Evolutionary conservation across 2,888 invertebrate genomes (phyloP), one percentile per base, ranked within the genome.

Genomic region (Chironomus tentans): DNA sequence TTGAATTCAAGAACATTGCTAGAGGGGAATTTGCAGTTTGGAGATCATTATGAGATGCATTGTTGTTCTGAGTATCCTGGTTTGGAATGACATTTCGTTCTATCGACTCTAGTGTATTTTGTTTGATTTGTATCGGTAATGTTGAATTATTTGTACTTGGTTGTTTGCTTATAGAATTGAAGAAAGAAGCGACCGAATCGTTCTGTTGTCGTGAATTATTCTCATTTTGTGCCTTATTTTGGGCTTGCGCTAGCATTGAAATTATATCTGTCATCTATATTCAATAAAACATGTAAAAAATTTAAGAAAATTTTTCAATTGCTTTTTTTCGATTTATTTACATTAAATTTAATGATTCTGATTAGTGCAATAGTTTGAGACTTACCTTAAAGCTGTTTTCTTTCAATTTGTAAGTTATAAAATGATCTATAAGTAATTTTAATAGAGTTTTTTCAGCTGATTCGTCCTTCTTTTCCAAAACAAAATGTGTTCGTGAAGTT

Each of bases 1-100:
- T 83, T 78, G 86, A 86, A 81, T 84, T 86, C 79, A 88, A 80
- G 79, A 87, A 87, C 77, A 87, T 83, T 22, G 87, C 87, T 80
- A 88, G 81, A 2, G 88, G 88, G 12, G 89, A 88, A 3, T 86
- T 82, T 1, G 85, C 83, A 38, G 38, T 38, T 10, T 38, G 38
- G 78, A 78, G 68, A 46, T 78, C 78, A 70, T 62, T 61, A 7
- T 56, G 56, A 24, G 21, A 48, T 21, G 10, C 46, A 48, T 18
- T 47, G 28, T 18, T 38, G 15, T 38, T 46, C 10, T 46, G 46
- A 46, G 38, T 28, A 28, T 70, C 46, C 6, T 70, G 38, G 38
- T 38, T 65, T 65, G 65, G 22, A 24, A 24, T 21, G 22, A 56
- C 15, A 56, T 65, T 65, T 22, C 65, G 7, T 65, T 65, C 65